A percentile compares a stretch with the other conserved stretches of the same genome.
phyloP scores from a whole-genome alignment of 2,113 vertebrate genomes.

The Dipodomys stephensi region DNA sequence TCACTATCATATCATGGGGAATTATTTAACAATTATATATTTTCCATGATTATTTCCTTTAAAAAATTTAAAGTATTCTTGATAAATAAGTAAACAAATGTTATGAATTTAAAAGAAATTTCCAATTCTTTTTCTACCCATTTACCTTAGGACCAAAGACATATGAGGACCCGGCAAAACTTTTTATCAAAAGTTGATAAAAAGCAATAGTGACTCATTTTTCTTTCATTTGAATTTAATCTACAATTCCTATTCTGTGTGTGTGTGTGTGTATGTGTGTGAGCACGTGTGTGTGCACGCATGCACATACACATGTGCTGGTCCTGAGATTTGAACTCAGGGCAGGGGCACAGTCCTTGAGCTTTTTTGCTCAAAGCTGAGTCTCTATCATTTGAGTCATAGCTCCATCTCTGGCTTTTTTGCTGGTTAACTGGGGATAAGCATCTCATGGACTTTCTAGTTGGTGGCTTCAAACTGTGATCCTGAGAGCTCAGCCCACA shows the following conservation, averaged over 20 bases:
- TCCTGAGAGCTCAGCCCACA: too few relatives aligned
- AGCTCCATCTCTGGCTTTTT: too few relatives aligned
- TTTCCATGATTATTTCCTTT: slow-evolving; percentile 8
- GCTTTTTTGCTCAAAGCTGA: too few relatives aligned
- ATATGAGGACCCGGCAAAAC: background rate
- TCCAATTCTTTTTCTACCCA: slow-evolving; percentile 10
- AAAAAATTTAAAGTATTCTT: background rate
- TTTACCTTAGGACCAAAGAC: background rate
- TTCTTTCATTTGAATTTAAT: slow-evolving; percentile 3
- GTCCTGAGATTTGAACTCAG: too few relatives aligned
- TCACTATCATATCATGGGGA: background rate
- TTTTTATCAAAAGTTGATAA: background rate
- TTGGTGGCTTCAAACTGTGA: too few relatives aligned
- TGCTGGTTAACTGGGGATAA: too few relatives aligned
- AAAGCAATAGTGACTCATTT: background rate
- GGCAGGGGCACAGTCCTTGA: too few relatives aligned
- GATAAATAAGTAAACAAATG: background rate
- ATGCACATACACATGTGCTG: too few relatives aligned
- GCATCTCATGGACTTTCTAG: too few relatives aligned
- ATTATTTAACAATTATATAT: background rate
- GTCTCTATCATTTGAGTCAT: too few relatives aligned
- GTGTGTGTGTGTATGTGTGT: too few relatives aligned
- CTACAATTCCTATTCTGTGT: background rate
- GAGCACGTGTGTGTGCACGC: too few relatives aligned
- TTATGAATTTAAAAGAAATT: slow-evolving; percentile 11